These are phyloP conservation scores for Poeciliopsis paucimaculata DNA, from an alignment of 2,797 vertebrate genomes.

Conservation along the genomic window DNA sequence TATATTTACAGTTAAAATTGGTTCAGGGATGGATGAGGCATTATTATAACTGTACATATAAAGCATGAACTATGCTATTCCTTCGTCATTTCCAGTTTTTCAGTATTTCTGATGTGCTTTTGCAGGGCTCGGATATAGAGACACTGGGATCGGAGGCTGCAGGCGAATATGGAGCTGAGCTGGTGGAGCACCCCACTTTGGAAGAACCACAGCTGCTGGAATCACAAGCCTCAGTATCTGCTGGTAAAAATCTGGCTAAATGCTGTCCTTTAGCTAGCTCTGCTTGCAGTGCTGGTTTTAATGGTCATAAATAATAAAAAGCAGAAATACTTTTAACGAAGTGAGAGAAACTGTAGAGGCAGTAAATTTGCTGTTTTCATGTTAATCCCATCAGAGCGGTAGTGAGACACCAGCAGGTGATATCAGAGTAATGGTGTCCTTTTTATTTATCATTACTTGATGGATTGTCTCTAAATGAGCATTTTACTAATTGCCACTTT, in stretches of 20 bases:
- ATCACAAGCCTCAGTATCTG: slow-evolving; percentile 54
- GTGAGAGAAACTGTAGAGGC: background rate
- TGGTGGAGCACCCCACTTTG: slow-evolving; percentile 63
- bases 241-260: slow-evolving; percentile 50
- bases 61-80: background rate
- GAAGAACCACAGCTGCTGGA: slow-evolving; percentile 69
- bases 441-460: background rate
- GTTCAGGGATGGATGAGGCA: background rate
- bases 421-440: background rate
- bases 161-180: slow-evolving; percentile 66
- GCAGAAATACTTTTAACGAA: background rate
- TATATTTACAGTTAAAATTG: background rate
- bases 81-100: background rate
- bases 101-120: slow-evolving; percentile 22
- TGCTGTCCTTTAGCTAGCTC: background rate
- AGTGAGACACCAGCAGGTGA: background rate
- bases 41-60: background rate
- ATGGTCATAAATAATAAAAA: background rate
- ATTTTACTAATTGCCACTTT: background rate
- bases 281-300: background rate
- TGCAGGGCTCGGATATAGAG: slow-evolving; percentile 93
- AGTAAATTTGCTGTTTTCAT: background rate
- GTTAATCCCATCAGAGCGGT: background rate
- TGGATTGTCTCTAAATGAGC: background rate
- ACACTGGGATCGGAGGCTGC: slow-evolving; percentile 81